Evolutionary conservation across 2,797 vertebrate genomes (phyloP).

Genomic region (Lepidocolaptes lacrymiger): DNA sequence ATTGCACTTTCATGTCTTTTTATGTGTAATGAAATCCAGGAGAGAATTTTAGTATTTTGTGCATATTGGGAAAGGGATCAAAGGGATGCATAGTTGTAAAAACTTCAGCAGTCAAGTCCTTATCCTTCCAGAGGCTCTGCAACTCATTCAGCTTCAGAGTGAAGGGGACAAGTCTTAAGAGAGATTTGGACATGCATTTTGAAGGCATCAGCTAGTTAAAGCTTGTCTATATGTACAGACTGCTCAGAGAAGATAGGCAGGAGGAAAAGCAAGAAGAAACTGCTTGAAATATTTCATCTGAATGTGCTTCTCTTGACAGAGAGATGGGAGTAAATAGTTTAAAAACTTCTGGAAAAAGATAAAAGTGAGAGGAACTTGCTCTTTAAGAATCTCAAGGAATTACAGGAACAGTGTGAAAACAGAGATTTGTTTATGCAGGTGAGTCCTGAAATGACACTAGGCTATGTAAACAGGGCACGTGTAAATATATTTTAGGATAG

Average conservation of each 20-base stretch:
- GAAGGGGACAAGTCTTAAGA: not conserved
- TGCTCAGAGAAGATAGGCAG: not conserved
- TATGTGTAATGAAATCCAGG: slow-evolving; percentile 42
- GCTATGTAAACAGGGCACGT: not conserved
- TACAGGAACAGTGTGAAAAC: not conserved
- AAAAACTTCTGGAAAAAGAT: not conserved
- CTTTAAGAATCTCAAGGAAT: not conserved
- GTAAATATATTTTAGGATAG: not conserved
- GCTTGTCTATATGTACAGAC: not conserved
- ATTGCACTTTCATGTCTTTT: slow-evolving; percentile 48
- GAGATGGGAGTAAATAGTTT: not conserved
- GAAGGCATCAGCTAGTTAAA: slow-evolving; percentile 1
- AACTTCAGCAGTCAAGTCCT: slow-evolving; percentile 4
- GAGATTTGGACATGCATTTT: not conserved
- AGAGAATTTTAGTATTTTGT: slow-evolving; percentile 15
- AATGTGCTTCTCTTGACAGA: not conserved
- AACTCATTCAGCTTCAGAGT: not conserved
- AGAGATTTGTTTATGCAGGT: not conserved
- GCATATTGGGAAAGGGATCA: slow-evolving; percentile 31
- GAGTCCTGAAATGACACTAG: not conserved
- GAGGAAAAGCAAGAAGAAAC: not conserved
- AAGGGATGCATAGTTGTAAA: slow-evolving; percentile 8
- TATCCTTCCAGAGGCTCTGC: slow-evolving; percentile 31
- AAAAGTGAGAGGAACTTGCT: not conserved
- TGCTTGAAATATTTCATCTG: not conserved